A percentile compares a stretch with the other conserved stretches of the same genome.
These are phyloP conservation scores for Temnothorax unifasciatus DNA, from an alignment of 2,888 invertebrate species.

Conservation along the genomic window DNA sequence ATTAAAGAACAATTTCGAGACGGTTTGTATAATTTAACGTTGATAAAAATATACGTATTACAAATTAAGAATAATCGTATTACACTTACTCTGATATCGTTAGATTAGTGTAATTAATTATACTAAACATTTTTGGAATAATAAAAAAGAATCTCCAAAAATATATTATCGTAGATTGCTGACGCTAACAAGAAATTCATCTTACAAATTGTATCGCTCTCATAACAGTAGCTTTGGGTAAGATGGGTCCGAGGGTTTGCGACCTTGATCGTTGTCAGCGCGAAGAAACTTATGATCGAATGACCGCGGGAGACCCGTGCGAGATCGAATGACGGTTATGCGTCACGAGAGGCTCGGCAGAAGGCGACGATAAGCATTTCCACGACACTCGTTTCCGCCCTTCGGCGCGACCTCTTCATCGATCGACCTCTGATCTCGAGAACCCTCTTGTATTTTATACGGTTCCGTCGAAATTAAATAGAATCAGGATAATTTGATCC, in stretches of 20 bases:
- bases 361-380: conserved; percentile 58
- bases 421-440: conserved; percentile 44
- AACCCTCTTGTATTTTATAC: conserved; percentile 56
- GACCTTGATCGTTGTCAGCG: conserved; percentile 49
- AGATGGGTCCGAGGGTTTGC: conserved; percentile 43
- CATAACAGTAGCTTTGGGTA: conserved; percentile 21
- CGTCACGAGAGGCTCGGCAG: conserved; percentile 48
- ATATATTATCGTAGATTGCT: conserved; percentile 12
- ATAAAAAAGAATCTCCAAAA: neutral
- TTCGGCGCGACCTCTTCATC: conserved; percentile 43
- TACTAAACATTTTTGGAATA: neutral
- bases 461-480: conserved; percentile 78
- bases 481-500: conserved; percentile 76
- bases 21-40: neutral
- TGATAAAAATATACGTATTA: neutral
- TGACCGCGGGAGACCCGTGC: conserved; percentile 27
- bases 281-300: conserved; percentile 47
- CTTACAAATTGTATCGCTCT: conserved; percentile 43
- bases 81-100: neutral
- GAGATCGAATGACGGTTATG: conserved; percentile 60
- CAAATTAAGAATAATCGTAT: neutral
- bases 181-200: conserved; percentile 47
- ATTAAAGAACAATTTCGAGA: neutral
- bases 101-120: neutral
- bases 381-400: conserved; percentile 47